Conservation (phyloP, 2,888 invertebrate genomes). For the Caenorhabditis zanzibari region DNA sequence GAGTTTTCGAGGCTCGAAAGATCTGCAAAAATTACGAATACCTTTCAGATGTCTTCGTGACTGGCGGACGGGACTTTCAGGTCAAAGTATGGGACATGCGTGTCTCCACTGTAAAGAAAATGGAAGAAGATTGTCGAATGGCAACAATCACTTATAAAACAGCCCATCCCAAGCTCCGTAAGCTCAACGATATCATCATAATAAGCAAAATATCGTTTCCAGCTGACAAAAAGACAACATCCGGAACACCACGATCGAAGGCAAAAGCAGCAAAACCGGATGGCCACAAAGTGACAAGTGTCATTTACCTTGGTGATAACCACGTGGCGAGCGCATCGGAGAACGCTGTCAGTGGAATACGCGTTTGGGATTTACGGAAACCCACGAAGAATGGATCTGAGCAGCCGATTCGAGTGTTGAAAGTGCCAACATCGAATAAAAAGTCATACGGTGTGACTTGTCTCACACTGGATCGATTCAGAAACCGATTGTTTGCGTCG, state of each 20-base stretch:
- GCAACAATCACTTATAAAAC: constrained; percentile 44
- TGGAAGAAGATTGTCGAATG: constrained; percentile 31
- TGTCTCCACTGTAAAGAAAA: constrained; percentile 34
- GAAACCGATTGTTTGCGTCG: constrained; percentile 57
- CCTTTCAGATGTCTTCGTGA: constrained; percentile 63
- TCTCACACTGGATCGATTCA: constrained; percentile 58
- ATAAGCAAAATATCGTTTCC: neutral
- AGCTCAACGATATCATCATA: neutral
- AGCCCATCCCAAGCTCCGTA: constrained; percentile 51
- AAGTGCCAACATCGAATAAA: constrained; percentile 35
- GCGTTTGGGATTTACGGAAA: constrained; percentile 61
- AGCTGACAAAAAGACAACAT: neutral
- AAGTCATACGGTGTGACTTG: constrained; percentile 60
- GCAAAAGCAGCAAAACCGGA: neutral
- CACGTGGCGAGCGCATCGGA: constrained; percentile 58
- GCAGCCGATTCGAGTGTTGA: constrained; percentile 24
- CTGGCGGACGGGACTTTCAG: constrained; percentile 59
- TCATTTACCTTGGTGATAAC: constrained; percentile 48
- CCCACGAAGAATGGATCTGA: constrained; percentile 46
- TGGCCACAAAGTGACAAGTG: constrained; percentile 58
- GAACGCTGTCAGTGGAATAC: constrained; percentile 55
- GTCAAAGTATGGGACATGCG: constrained; percentile 66
- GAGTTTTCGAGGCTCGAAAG: no score
- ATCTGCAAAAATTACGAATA: neutral
- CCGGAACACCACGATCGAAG: constrained; percentile 33